Percentiles rank a stretch among this genome's conserved stretches.
Conservation (phyloP, 1,140 invertebrate species). For the Leptinotarsa defecta region DNA sequence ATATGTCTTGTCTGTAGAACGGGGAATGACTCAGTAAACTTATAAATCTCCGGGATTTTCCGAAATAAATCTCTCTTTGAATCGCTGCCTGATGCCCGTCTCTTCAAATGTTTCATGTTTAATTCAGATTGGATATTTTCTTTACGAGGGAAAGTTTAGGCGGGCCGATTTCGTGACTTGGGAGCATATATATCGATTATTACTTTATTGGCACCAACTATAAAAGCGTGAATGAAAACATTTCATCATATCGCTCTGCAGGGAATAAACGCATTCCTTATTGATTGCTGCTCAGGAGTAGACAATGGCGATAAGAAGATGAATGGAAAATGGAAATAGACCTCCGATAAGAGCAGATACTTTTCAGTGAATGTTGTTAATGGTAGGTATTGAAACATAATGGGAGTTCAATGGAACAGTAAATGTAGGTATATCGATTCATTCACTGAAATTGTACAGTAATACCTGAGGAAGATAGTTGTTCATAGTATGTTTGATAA, state of each 20-base stretch:
- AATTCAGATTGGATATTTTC: conserved; percentile 49
- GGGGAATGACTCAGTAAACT: conserved; percentile 42
- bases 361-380: no score
- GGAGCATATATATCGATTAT: conserved; percentile 48
- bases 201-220: conserved; percentile 44
- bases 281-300: not conserved
- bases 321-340: not conserved
- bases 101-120: conserved; percentile 45
- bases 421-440: no score
- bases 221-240: conserved; percentile 42
- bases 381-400: no score
- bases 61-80: conserved; percentile 42
- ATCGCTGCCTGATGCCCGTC: conserved; percentile 35
- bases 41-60: conserved; percentile 42
- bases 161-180: conserved; percentile 39
- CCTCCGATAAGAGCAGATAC: no score
- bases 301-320: not conserved
- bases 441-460: no score
- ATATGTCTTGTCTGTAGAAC: conserved; percentile 43
- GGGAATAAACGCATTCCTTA: conserved; percentile 9
- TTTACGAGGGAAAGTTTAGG: conserved; percentile 44
- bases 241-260: conserved; percentile 10
- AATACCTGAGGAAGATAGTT: no score
- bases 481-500: no score
- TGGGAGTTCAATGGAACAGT: no score